Conservation (phyloP, 2,797 vertebrate genomes). For the Atherinosoma microstoma region DNA sequence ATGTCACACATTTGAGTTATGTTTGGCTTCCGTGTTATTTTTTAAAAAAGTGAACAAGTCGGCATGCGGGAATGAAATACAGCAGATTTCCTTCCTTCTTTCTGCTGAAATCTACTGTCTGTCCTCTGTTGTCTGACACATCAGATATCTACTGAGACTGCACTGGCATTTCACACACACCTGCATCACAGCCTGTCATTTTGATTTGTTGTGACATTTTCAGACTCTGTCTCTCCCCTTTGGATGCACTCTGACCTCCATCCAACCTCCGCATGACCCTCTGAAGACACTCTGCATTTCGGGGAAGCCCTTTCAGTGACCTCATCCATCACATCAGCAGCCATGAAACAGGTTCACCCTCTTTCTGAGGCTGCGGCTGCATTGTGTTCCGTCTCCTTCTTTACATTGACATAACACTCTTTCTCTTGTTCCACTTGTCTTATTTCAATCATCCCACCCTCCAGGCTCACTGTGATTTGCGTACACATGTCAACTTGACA, state of each 20-base stretch:
- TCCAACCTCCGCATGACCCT: slow-evolving; percentile 78
- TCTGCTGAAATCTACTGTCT: too few species aligned
- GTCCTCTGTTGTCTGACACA: too few species aligned
- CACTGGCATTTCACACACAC: neutral
- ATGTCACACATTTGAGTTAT: too few species aligned
- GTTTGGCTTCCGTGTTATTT: too few species aligned
- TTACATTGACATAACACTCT: slow-evolving; percentile 34
- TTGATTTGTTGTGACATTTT: slow-evolving; percentile 24
- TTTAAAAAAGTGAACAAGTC: too few species aligned
- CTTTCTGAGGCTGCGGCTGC: slow-evolving; percentile 46
- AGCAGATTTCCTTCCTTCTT: too few species aligned
- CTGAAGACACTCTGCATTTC: slow-evolving; percentile 68
- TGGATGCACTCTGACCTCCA: slow-evolving; percentile 76
- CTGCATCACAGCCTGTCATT: neutral
- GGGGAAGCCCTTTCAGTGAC: slow-evolving; percentile 77
- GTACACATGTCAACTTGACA: slow-evolving; percentile 28
- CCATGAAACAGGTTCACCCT: slow-evolving; percentile 71
- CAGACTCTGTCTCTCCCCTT: slow-evolving; percentile 62
- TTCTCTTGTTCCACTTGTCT: slow-evolving; percentile 42
- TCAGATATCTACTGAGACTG: neutral
- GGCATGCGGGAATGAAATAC: too few species aligned
- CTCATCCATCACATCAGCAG: slow-evolving; percentile 83
- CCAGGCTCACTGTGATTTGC: slow-evolving; percentile 35
- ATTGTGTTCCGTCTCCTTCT: slow-evolving; percentile 55
- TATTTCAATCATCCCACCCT: slow-evolving; percentile 38